These are phyloP conservation scores for Tachina lurida DNA, from an alignment of 2,888 invertebrate species.

Conservation along the genomic window DNA sequence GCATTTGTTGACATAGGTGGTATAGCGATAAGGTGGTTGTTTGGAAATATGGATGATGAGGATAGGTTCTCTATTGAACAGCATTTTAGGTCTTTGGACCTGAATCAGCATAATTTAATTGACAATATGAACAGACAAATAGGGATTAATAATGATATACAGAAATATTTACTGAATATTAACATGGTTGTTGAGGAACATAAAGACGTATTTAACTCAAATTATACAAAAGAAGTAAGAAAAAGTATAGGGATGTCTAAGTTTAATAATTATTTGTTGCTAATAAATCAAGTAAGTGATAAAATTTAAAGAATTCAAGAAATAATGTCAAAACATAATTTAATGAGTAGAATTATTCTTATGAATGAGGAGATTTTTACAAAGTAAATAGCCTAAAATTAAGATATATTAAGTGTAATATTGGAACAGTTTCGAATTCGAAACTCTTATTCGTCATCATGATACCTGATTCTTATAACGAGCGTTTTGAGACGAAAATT, in stretches of 20 bases:
- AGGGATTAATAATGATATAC: constrained; percentile 54
- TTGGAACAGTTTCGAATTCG: neutral
- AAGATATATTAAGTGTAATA: neutral
- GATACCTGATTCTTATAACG: neutral
- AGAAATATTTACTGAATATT: constrained; percentile 52
- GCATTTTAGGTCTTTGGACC: neutral
- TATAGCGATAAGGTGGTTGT: neutral
- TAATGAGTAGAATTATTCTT: neutral
- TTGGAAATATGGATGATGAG: too few relatives aligned
- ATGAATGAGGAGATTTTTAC: neutral
- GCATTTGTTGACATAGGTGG: constrained; percentile 2
- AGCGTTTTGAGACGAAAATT: neutral
- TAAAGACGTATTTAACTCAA: too few relatives aligned
- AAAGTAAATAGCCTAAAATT: neutral
- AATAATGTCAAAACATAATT: neutral
- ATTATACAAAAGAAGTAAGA: too few relatives aligned
- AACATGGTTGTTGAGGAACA: too few relatives aligned
- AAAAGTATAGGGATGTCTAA: too few relatives aligned
- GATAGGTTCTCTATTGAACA: too few relatives aligned
- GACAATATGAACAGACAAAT: constrained; percentile 47
- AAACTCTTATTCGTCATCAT: neutral
- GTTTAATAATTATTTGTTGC: too few relatives aligned
- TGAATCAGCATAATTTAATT: neutral
- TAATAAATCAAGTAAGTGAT: too few relatives aligned
- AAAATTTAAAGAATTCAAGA: too few relatives aligned